Percentiles rank a stretch among this genome's conserved stretches.
These are phyloP conservation scores for Acleris holmiana DNA, from an alignment of 2,888 invertebrate species.

Conservation along the genomic window DNA sequence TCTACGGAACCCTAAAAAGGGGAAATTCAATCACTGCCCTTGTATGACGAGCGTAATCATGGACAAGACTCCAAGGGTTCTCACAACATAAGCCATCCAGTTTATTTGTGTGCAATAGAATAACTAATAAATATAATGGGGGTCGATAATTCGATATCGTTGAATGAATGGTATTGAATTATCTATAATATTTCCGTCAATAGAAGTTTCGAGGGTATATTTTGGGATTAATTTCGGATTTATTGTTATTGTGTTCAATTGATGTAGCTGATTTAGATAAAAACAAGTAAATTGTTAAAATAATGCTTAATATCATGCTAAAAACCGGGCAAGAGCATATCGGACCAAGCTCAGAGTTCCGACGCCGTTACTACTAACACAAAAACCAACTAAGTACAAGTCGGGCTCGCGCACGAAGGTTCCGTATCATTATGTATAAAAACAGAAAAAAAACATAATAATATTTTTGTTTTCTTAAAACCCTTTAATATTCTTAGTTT, in stretches of 20 bases:
- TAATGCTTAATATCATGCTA: no score
- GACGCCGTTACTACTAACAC: no score
- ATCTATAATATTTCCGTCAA: neutral
- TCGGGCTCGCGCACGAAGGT: no score
- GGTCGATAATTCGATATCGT: slow-evolving; percentile 22
- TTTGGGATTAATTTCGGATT: neutral
- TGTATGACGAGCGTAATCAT: slow-evolving; percentile 15
- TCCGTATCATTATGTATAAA: no score
- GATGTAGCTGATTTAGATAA: no score
- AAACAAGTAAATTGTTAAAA: no score
- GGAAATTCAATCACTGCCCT: slow-evolving; percentile 24
- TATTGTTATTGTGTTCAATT: neutral
- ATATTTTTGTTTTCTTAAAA: no score
- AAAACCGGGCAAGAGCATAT: no score
- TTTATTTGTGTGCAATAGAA: slow-evolving; percentile 18
- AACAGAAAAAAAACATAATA: no score
- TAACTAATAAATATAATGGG: slow-evolving; percentile 24
- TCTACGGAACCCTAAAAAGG: slow-evolving; percentile 19
- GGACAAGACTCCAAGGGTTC: neutral
- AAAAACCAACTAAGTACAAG: no score
- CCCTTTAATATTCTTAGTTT: no score
- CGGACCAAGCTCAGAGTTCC: no score
- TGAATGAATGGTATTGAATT: slow-evolving; percentile 14
- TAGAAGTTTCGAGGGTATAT: neutral
- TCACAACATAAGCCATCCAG: slow-evolving; percentile 1